Evolutionary conservation across 2,797 vertebrate genomes (phyloP).

Genomic region (Parotocinclus haroldoi): DNA sequence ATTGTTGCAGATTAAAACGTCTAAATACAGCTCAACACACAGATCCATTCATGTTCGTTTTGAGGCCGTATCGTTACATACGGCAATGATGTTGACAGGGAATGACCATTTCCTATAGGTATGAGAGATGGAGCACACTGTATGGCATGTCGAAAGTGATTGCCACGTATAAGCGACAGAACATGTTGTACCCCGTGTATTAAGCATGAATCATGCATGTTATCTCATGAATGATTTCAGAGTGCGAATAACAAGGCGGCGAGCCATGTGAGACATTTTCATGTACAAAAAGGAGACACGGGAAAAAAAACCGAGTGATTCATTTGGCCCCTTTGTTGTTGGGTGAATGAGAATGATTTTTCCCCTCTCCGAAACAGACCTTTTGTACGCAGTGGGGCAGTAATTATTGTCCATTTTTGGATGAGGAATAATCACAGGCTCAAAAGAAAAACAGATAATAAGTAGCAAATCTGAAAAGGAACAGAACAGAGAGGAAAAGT

Average conservation of each 20-base stretch:
- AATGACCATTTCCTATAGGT: too few relatives aligned
- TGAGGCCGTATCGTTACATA: too few relatives aligned
- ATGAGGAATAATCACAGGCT: slow-evolving; percentile 68
- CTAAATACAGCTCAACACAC: too few relatives aligned
- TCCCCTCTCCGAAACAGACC: slow-evolving; percentile 57
- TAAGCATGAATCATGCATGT: too few relatives aligned
- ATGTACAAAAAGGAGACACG: slow-evolving; percentile 56
- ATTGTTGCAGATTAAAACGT: too few relatives aligned
- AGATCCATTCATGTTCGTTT: too few relatives aligned
- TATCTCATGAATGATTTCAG: background rate
- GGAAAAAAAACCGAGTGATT: slow-evolving; percentile 62
- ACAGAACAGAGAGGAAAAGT: slow-evolving; percentile 59
- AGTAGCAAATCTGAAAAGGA: slow-evolving; percentile 72
- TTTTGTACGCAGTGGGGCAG: slow-evolving; percentile 70
- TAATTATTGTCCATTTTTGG: slow-evolving; percentile 77
- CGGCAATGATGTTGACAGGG: too few relatives aligned
- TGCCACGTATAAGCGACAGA: too few relatives aligned
- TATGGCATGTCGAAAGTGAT: too few relatives aligned
- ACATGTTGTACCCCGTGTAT: too few relatives aligned
- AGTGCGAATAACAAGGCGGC: slow-evolving; percentile 59
- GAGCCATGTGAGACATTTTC: slow-evolving; percentile 57
- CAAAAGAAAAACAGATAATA: slow-evolving; percentile 76
- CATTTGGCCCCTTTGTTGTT: slow-evolving; percentile 71
- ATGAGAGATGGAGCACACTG: too few relatives aligned
- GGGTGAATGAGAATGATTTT: slow-evolving; percentile 65